Conservation (phyloP, 2,113 vertebrate species). For the Cephalopholis sonnerati region DNA sequence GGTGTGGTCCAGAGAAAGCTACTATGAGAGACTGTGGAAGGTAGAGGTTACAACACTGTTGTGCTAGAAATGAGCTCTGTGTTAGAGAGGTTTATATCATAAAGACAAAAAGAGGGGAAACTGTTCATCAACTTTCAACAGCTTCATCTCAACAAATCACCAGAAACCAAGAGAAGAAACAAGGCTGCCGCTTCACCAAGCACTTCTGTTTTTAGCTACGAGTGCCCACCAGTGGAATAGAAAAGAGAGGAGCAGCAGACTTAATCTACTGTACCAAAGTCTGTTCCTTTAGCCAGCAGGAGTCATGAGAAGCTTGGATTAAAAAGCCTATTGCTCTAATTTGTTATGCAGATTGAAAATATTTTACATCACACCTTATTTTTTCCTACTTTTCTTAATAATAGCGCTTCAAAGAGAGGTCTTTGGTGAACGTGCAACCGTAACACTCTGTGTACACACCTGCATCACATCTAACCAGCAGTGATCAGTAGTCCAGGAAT, state of each 20-base stretch:
- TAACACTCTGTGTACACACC: constrained; percentile 35
- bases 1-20: constrained; percentile 83
- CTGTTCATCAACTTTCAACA: constrained; percentile 37
- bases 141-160: constrained; percentile 57
- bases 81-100: constrained; percentile 40
- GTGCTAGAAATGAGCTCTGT: constrained; percentile 46
- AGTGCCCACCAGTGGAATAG: not conserved
- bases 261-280: not conserved
- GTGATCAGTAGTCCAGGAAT: not conserved
- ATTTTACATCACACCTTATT: not conserved
- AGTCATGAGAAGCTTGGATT: not conserved
- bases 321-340: not conserved
- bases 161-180: constrained; percentile 49
- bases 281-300: constrained; percentile 10
- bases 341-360: not conserved
- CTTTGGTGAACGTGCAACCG: constrained; percentile 68
- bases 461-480: constrained; percentile 60
- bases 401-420: constrained; percentile 48
- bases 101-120: constrained; percentile 26
- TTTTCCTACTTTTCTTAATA: not conserved
- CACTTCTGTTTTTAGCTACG: constrained; percentile 65
- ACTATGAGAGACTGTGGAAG: constrained; percentile 84
- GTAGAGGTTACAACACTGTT: constrained; percentile 73
- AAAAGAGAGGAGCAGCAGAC: not conserved
- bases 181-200: constrained; percentile 67